Percentiles rank a stretch among this genome's conserved stretches.
Evolutionary conservation across 2,888 invertebrate species (phyloP).

Genomic region (Drosophila macrothrix): DNA sequence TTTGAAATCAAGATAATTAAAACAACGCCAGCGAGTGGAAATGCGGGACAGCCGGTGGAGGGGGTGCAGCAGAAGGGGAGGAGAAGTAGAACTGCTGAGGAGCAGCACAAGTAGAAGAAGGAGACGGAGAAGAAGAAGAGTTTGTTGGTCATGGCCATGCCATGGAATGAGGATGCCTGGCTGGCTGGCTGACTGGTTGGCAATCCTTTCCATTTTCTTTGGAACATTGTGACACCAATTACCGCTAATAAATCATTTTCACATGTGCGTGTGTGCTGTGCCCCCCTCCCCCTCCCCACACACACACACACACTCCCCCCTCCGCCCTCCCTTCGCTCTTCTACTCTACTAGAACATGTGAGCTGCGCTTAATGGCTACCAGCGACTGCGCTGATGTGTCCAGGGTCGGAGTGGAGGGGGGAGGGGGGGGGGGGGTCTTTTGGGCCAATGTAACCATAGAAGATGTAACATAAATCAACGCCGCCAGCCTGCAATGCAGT

Average conservation of each 20-base stretch:
- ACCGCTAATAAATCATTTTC: slow-evolving; percentile 82
- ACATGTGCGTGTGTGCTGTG: slow-evolving; percentile 46
- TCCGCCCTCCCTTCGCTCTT: not conserved
- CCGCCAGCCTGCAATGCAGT: slow-evolving; percentile 75
- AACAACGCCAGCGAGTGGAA: slow-evolving; percentile 53
- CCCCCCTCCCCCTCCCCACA: not conserved
- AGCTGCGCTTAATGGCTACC: slow-evolving; percentile 75
- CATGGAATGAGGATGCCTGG: slow-evolving; percentile 19
- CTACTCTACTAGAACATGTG: slow-evolving; percentile 56
- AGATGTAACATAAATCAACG: slow-evolving; percentile 82
- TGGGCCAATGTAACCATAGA: slow-evolving; percentile 74
- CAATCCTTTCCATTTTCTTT: slow-evolving; percentile 79
- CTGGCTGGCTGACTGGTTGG: slow-evolving; percentile 23
- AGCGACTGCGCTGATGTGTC: slow-evolving; percentile 24
- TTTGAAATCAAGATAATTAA: slow-evolving; percentile 81
- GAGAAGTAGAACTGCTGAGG: not conserved
- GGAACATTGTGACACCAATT: slow-evolving; percentile 81
- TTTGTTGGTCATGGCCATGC: slow-evolving; percentile 35
- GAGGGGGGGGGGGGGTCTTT: slow-evolving; percentile 9
- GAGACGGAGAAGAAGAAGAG: not conserved
- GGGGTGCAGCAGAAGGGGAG: not conserved
- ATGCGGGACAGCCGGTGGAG: slow-evolving; percentile 43
- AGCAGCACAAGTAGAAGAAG: not conserved
- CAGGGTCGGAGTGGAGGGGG: not conserved
- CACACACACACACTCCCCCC: not conserved